Evolutionary conservation across 1,140 invertebrate genomes (phyloP), one percentile per base, ranked within the genome.

Genomic region (Lasioglossum albipes): DNA sequence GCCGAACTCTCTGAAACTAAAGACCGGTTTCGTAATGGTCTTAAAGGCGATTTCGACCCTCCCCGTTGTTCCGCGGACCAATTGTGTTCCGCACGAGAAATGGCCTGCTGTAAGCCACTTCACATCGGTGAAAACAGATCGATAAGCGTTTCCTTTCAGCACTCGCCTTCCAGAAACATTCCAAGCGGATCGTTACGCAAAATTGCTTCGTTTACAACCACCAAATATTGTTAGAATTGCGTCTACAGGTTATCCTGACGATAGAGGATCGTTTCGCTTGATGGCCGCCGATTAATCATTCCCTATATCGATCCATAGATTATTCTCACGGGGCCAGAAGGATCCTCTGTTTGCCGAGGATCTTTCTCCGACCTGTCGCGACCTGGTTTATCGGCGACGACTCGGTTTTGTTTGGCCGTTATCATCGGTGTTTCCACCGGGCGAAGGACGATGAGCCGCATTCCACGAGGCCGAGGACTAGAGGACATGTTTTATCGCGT

Each of bases 401-500:
- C 65, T 65, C 75, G 79, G 85, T 84, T 91, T 87, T 88, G 81
- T 88, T 88, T 81, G 79, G 72, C 18, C 71, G 81, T 89, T 91
- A 89, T 90, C 87, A 82, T 49, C 68, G 18, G 22, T 65, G 75
- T 81, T 85, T 86, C 81, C 62, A 81, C 71, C 78, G 67, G 52
- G 36, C n/a, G 22, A 69, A 64, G 45, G 59, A 83, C 65, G 72
- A 52, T 72, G 36, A 67, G 22, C 70, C 62, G 49, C 75, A 73
- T 86, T 88, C 84, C 81, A 86, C 82, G 74, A 85, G 87, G 87
- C 76, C 79, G 71, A 65, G n/a, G 45, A 27, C 49, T 27, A 41
- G 80, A 68, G 70, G 82, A 84, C 78, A 74, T 31, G 78, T 87
- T 79, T 80, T 90, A 91, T 91, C 91, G 75, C 82, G 82, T 76